Percentiles rank a stretch among this genome's conserved stretches.
Evolutionary conservation across 2,797 vertebrate genomes (phyloP).

Genomic region (Gymnothorax reevesii): DNA sequence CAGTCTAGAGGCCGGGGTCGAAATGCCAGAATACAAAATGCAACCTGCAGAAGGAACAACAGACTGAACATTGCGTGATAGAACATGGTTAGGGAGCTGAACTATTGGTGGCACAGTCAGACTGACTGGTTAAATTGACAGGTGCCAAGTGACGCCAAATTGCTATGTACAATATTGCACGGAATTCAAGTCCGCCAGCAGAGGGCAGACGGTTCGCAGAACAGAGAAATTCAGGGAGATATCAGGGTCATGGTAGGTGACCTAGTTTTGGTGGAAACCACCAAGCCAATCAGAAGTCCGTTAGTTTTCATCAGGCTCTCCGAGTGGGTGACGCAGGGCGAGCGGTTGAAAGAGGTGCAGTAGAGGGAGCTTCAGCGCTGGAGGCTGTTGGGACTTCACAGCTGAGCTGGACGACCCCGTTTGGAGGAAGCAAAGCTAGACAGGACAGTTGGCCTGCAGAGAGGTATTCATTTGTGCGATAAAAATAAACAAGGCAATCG

Average conservation of each 20-base stretch:
- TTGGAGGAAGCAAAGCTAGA: neutral
- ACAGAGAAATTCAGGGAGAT: neutral
- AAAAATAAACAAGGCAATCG: neutral
- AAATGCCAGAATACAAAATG: neutral
- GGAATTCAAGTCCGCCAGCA: neutral
- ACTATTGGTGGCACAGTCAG: neutral
- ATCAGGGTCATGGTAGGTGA: neutral
- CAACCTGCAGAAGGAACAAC: neutral
- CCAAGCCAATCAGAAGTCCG: neutral
- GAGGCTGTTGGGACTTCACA: neutral
- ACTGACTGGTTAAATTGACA: neutral
- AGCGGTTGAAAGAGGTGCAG: neutral
- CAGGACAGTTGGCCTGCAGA: neutral
- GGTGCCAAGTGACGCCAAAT: neutral
- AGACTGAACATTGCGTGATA: neutral
- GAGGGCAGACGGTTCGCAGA: neutral
- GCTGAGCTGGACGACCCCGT: neutral
- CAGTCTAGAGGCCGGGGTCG: neutral
- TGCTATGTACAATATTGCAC: neutral
- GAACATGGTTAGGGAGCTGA: neutral
- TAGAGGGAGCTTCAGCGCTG: neutral
- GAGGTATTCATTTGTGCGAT: slow-evolving; percentile 7
- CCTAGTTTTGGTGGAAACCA: neutral
- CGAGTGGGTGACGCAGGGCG: neutral
- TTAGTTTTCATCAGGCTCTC: neutral